phyloP scores from a whole-genome alignment of 2,888 invertebrate genomes.

The Eupithecia abbreviata region DNA sequence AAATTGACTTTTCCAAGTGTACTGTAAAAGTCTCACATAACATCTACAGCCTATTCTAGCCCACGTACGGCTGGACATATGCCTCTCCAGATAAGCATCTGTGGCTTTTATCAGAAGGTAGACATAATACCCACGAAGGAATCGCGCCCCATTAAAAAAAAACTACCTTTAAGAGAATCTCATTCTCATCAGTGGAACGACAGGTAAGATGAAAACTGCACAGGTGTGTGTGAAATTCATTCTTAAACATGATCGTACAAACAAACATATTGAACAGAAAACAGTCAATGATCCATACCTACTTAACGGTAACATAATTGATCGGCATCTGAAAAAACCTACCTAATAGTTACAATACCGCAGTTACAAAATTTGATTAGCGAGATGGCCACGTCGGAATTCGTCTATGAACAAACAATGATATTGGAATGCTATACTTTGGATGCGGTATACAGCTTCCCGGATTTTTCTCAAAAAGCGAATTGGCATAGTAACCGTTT shows the following conservation, averaged over 20 bases:
- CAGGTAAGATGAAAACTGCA: not conserved
- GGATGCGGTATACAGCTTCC: constrained; percentile 56
- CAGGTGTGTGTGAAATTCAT: not conserved
- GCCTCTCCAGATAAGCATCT: no score
- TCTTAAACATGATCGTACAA: not conserved
- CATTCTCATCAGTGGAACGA: no score
- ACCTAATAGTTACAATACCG: constrained; percentile 77
- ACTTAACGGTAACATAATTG: constrained; percentile 79
- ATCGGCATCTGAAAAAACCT: constrained; percentile 54
- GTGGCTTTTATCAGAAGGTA: no score
- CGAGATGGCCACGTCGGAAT: constrained; percentile 81
- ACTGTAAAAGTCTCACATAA: no score
- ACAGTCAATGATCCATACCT: constrained; percentile 51
- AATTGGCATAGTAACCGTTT: not conserved
- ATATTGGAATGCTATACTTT: constrained; percentile 40
- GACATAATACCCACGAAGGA: no score
- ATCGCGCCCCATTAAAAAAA: no score
- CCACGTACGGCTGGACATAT: no score
- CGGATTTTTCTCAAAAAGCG: constrained; percentile 1
- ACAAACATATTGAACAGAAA: not conserved
- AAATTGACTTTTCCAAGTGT: no score
- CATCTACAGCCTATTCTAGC: no score
- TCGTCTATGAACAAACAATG: constrained; percentile 65
- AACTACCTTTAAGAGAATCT: no score
- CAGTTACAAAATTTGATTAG: constrained; percentile 84